Evolutionary conservation across 2,888 invertebrate genomes (phyloP), one percentile per base, ranked within the genome.

Genomic region (Noctua fimbriata): DNA sequence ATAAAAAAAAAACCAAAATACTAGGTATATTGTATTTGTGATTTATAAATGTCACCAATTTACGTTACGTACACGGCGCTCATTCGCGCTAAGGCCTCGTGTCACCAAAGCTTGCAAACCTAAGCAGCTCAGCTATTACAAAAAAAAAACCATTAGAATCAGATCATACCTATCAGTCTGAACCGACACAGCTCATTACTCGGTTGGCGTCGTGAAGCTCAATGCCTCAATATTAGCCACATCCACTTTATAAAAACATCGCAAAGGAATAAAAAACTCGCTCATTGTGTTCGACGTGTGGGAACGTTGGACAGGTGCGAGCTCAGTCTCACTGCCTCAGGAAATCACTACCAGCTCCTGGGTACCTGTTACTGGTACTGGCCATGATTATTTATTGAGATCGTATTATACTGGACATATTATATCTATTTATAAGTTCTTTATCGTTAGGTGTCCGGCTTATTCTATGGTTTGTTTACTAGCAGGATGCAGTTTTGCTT

Each of bases 251-350:
- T 92, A 94, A 94, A 92, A 93, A 93, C 92, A 93, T 94, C 92
- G 95, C 94, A 88, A 93, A 93, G 93, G 93, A 92, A 95, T 94
- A 95, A 95, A 94, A 95, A 95, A 92, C 93, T 90, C 89, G 94
- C 93, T 94, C 94, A 94, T 95, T 95, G 94, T 94, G 93, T 93
- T 92, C 73, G 90, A 91, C 92, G 94, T 94, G 95, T 95, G 95
- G 95, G 95, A 96, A 95, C 93, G 82, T 69, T 80, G 89, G 91
- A 93, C 95, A 96, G 95, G 95, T 96, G 96, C 93, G 90, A 83
- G 89, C 88, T 84, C 88, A 78, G 93, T 92, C 93, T 93, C 91
- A 93, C 89, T 75, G 93, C 93, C 93, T 93, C 91, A 93, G 94
- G 94, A 95, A 95, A 95, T 95, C 95, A 92, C 92, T 91, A 93